Percentiles rank a stretch among this genome's conserved stretches.
Evolutionary conservation across 2,113 vertebrate species (phyloP).

Genomic region (Tychaedon coryphoeus): DNA sequence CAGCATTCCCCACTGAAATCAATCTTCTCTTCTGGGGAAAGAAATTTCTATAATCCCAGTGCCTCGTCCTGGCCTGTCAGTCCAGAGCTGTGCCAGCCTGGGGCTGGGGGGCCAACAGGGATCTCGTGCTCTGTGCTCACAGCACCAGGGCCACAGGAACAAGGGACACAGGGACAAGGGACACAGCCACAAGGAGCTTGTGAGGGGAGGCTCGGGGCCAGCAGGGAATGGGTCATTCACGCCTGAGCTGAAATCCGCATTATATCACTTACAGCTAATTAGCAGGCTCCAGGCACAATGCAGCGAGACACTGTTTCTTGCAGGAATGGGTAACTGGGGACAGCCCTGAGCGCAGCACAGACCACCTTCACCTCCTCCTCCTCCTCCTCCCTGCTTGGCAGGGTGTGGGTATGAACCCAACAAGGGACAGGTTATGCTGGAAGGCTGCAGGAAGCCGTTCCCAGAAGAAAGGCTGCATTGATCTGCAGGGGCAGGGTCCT

Average conservation of each 20-base stretch:
- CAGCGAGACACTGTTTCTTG: conserved; percentile 9
- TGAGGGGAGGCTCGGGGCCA: background rate
- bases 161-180: background rate
- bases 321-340: background rate
- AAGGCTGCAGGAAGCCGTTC: background rate
- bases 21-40: background rate
- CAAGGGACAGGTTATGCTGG: background rate
- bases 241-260: conserved; percentile 43
- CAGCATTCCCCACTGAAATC: background rate
- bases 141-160: background rate
- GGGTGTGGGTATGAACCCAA: background rate
- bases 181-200: background rate
- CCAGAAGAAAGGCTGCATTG: conserved; percentile 30
- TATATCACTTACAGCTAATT: conserved; percentile 69
- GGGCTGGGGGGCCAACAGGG: background rate
- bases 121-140: background rate
- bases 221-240: conserved; percentile 50
- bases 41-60: background rate
- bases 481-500: background rate
- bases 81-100: background rate
- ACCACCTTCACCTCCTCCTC: background rate
- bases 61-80: background rate
- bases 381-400: background rate
- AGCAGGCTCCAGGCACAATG: conserved; percentile 53
- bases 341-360: background rate